Percentiles rank a stretch among this genome's conserved stretches.
Conservation (phyloP, 1,140 invertebrate species). For the Leptinotarsa lineolata region DNA sequence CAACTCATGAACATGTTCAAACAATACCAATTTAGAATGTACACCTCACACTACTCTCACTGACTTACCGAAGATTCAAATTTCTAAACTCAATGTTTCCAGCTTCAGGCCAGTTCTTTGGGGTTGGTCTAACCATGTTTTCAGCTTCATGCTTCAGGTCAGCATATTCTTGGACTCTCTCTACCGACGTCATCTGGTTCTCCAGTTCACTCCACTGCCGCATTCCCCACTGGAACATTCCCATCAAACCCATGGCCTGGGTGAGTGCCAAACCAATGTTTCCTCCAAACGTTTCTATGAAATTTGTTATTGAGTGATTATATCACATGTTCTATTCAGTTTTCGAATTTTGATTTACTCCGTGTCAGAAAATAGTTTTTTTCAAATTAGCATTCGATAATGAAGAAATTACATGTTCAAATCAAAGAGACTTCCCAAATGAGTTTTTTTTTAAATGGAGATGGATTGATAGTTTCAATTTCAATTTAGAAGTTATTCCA, state of each 20-base stretch:
- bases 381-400: no score
- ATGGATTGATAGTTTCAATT: background rate
- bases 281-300: constrained; percentile 59
- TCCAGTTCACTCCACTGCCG: constrained; percentile 79
- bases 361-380: no score
- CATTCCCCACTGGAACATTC: constrained; percentile 82
- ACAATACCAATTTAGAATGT: constrained; percentile 66
- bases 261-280: constrained; percentile 79
- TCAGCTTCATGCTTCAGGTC: constrained; percentile 68
- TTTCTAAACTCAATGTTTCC: constrained; percentile 50
- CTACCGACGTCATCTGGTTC: constrained; percentile 80
- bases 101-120: constrained; percentile 44
- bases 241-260: constrained; percentile 75
- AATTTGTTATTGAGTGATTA: background rate
- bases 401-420: no score
- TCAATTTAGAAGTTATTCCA: no score
- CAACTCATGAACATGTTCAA: constrained; percentile 63
- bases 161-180: constrained; percentile 76
- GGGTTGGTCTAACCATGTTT: constrained; percentile 47
- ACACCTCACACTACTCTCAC: constrained; percentile 35
- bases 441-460: background rate
- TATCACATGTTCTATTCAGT: no score
- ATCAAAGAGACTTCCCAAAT: no score
- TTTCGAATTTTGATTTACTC: no score
- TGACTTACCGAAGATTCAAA: constrained; percentile 69